phyloP scores from a whole-genome alignment of 2,888 invertebrate genomes.

The Stramonita haemastoma region DNA sequence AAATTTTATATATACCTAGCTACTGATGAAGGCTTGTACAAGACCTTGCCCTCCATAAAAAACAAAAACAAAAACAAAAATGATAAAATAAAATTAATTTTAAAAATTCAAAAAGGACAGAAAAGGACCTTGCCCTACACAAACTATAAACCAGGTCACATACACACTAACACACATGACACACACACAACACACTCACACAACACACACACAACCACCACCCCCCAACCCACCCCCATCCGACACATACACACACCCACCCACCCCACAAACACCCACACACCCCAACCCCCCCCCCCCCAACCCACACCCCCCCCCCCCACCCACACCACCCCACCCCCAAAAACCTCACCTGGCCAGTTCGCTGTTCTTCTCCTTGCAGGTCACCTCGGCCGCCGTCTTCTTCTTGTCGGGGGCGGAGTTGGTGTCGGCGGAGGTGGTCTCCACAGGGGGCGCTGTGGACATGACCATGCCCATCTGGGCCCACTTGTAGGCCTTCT shows the following conservation, averaged over 20 bases:
- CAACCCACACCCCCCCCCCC: neutral
- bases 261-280: neutral
- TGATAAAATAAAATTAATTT: too few relatives aligned
- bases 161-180: neutral
- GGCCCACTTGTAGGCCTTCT: conserved; percentile 76
- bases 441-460: conserved; percentile 73
- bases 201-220: neutral
- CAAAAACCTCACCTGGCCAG: conserved; percentile 67
- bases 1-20: conserved; percentile 65
- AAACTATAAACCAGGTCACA: neutral
- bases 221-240: neutral
- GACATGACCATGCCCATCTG: conserved; percentile 77
- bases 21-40: conserved; percentile 77
- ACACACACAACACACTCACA: neutral
- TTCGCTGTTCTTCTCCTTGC: conserved; percentile 76
- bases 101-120: too few relatives aligned
- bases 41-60: too few relatives aligned
- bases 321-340: neutral
- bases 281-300: neutral
- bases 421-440: conserved; percentile 54
- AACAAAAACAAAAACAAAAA: too few relatives aligned
- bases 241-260: neutral
- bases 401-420: conserved; percentile 70
- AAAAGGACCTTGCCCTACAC: too few relatives aligned
- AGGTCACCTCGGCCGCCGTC: conserved; percentile 72